These are phyloP conservation scores for Carduelis carduelis DNA, from an alignment of 2,797 vertebrate genomes.

Conservation along the genomic window DNA sequence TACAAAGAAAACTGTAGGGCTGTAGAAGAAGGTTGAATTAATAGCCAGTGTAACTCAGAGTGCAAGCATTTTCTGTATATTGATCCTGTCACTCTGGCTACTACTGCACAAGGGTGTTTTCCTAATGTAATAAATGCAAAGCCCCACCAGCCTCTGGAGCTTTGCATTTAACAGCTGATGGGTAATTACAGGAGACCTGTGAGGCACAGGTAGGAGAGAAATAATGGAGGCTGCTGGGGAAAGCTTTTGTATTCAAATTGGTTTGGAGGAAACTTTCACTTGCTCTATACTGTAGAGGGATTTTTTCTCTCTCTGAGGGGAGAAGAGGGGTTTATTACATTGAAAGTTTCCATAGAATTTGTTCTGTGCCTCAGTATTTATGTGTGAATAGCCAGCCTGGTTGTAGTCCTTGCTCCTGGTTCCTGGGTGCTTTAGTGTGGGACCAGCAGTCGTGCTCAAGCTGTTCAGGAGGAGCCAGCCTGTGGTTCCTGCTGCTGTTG, in stretches of 20 bases:
- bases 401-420: neutral
- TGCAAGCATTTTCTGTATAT: neutral
- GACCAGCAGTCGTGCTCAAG: neutral
- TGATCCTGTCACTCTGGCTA: slow-evolving; percentile 34
- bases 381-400: neutral
- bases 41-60: neutral
- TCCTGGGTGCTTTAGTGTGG: neutral
- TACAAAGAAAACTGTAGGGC: neutral
- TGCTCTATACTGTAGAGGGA: neutral
- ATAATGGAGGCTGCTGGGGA: neutral
- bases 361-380: neutral
- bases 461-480: neutral
- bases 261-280: slow-evolving; percentile 24
- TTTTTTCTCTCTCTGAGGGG: neutral
- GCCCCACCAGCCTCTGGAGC: neutral
- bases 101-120: slow-evolving; percentile 26
- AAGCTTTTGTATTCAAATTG: slow-evolving; percentile 9
- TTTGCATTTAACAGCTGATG: slow-evolving; percentile 26
- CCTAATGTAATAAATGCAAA: slow-evolving; percentile 26
- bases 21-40: neutral
- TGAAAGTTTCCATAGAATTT: neutral
- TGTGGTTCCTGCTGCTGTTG: neutral
- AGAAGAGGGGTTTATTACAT: neutral
- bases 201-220: neutral
- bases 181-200: slow-evolving; percentile 42